Conservation (phyloP, 2,113 vertebrate genomes). For the Cryptomyrus ogoouensis region DNA sequence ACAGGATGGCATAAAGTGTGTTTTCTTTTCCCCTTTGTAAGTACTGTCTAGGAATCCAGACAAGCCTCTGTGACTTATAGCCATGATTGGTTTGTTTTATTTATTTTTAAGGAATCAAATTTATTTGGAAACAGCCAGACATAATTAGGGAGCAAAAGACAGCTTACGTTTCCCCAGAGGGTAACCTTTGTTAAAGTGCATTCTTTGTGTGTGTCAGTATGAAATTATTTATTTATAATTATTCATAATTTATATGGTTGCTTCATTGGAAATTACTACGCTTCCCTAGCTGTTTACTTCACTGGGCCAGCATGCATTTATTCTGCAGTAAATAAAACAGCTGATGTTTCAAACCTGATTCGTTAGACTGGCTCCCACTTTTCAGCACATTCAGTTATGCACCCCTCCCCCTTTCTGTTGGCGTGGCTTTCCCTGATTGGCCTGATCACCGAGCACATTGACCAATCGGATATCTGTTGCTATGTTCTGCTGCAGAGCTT, state of each 20-base stretch:
- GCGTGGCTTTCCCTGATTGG: background rate
- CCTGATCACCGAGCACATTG: background rate
- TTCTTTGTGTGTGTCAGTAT: background rate
- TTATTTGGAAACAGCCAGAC: background rate
- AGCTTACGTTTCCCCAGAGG: background rate
- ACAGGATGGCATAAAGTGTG: background rate
- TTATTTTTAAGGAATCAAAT: background rate
- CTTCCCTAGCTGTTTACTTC: background rate
- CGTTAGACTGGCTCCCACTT: background rate
- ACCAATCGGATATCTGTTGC: slow-evolving; percentile 22
- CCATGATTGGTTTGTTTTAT: background rate
- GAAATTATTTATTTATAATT: background rate
- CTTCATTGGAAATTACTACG: background rate
- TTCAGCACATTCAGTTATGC: background rate
- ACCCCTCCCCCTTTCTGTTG: background rate
- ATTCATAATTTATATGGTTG: background rate
- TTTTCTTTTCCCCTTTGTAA: background rate
- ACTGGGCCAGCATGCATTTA: background rate
- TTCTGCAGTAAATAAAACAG: background rate
- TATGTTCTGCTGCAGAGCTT: background rate
- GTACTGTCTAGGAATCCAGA: background rate
- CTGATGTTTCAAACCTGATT: background rate
- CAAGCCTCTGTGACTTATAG: background rate
- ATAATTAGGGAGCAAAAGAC: background rate
- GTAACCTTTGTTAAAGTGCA: background rate